Percentiles rank a stretch among this genome's conserved stretches.
These are phyloP conservation scores for Girardinus metallicus DNA, from an alignment of 2,797 vertebrate species.

Conservation along the genomic window DNA sequence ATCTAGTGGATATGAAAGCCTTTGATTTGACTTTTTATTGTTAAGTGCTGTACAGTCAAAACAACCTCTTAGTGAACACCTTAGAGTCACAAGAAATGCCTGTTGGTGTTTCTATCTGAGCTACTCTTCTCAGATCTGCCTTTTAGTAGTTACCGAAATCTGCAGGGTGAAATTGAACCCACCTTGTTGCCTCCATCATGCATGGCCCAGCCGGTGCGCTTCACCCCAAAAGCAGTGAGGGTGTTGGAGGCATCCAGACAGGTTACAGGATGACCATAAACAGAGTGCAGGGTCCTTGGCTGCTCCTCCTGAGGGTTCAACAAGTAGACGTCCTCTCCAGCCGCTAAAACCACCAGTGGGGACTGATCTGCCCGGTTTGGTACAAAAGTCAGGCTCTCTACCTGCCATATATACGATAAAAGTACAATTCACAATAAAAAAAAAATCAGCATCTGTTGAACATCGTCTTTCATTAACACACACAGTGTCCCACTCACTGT, in stretches of 20 bases:
- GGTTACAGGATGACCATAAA: slow-evolving; percentile 91
- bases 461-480: not conserved
- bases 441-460: not conserved
- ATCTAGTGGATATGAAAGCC: not conserved
- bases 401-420: slow-evolving; percentile 34
- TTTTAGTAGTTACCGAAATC: not conserved
- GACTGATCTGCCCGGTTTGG: slow-evolving; percentile 80
- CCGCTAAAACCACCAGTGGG: slow-evolving; percentile 81
- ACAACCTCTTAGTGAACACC: not conserved
- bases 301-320: slow-evolving; percentile 80
- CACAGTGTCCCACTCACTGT: slow-evolving; percentile 78
- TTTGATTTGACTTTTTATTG: not conserved
- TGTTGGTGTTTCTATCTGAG: not conserved
- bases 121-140: not conserved
- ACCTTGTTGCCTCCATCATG: slow-evolving; percentile 96
- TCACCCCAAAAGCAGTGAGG: slow-evolving; percentile 88
- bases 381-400: slow-evolving; percentile 60
- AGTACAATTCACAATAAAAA: not conserved
- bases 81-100: not conserved
- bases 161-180: slow-evolving; percentile 19
- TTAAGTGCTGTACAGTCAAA: not conserved
- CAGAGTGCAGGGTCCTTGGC: slow-evolving; percentile 83
- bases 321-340: slow-evolving; percentile 88
- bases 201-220: slow-evolving; percentile 89
- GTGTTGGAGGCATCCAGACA: slow-evolving; percentile 88